Conservation (phyloP, 2,797 vertebrate species). For the Myoxocephalus aenaeus region DNA sequence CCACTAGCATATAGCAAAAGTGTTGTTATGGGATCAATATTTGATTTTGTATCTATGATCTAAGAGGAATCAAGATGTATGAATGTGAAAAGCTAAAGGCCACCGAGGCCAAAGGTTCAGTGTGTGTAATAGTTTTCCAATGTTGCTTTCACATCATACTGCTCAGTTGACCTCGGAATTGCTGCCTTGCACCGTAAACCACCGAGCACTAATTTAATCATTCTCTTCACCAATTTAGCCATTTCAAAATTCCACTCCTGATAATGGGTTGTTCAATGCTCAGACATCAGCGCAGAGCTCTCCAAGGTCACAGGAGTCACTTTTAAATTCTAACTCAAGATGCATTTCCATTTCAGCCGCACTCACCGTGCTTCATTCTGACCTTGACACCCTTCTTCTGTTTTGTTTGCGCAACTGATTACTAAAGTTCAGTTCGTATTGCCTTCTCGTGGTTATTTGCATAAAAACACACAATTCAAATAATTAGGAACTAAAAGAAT, state of each 20-base stretch:
- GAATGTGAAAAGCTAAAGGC: background rate
- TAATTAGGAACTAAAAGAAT: background rate
- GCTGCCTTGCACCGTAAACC: conserved; percentile 5
- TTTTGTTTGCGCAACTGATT: background rate
- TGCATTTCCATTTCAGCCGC: conserved; percentile 19
- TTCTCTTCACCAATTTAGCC: background rate
- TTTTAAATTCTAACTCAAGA: conserved; percentile 9
- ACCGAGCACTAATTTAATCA: conserved; percentile 23
- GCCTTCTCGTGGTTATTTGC: background rate
- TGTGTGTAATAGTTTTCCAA: background rate
- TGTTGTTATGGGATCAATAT: background rate
- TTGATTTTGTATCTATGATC: background rate
- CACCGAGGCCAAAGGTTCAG: background rate
- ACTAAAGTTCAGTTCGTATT: background rate
- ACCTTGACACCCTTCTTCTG: background rate
- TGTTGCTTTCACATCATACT: background rate
- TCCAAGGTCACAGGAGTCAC: conserved; percentile 21
- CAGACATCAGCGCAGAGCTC: conserved; percentile 4
- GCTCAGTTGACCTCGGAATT: conserved; percentile 15
- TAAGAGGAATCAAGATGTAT: background rate
- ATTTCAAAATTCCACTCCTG: conserved; percentile 19
- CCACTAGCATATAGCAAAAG: background rate
- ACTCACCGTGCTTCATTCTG: background rate
- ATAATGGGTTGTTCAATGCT: conserved; percentile 14
- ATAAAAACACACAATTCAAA: background rate